These are phyloP conservation scores for Cranoglanis bouderius DNA, from an alignment of 2,113 vertebrate species.

Conservation along the genomic window DNA sequence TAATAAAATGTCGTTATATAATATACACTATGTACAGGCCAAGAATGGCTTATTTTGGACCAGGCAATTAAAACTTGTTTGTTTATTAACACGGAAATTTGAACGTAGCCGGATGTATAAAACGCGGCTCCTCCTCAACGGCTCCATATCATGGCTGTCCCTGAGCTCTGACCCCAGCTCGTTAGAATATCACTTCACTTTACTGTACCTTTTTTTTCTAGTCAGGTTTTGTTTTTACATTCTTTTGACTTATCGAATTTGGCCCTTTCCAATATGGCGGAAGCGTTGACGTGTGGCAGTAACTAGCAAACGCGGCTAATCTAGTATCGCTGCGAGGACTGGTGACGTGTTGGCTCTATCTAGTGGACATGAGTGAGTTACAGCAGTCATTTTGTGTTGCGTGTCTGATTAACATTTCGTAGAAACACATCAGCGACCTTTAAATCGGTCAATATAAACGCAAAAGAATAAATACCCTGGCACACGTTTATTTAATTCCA, in stretches of 20 bases:
- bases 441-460: not conserved
- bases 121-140: no score
- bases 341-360: not conserved
- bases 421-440: not conserved
- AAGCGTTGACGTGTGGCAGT: not conserved
- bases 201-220: not conserved
- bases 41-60: no score
- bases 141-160: no score
- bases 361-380: not conserved
- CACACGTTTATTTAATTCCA: not conserved
- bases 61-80: no score
- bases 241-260: not conserved
- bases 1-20: no score
- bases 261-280: not conserved
- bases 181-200: no score
- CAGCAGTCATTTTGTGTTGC: not conserved
- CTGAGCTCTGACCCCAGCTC: no score
- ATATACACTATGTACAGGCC: no score
- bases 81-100: no score
- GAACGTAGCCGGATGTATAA: no score
- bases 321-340: no score
- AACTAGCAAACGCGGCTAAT: not conserved
- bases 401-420: not conserved
- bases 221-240: not conserved
- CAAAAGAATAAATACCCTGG: not conserved